A percentile compares a stretch with the other conserved stretches of the same genome.
These are phyloP conservation scores for Girardinichthys multiradiatus DNA, from an alignment of 2,113 vertebrate species.

Conservation along the genomic window DNA sequence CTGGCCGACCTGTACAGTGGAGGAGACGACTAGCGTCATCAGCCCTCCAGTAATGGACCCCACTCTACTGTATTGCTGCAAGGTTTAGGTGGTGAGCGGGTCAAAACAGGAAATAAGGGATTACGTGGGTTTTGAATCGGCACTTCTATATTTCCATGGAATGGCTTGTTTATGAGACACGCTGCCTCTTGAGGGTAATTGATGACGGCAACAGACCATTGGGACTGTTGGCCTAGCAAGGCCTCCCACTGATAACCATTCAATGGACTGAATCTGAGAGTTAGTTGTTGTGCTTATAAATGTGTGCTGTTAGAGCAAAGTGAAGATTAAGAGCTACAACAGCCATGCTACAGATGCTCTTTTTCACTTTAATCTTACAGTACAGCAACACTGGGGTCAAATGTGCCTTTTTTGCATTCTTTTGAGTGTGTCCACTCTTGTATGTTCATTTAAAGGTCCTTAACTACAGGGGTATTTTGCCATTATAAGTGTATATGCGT, in stretches of 20 bases:
- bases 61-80: constrained; percentile 5
- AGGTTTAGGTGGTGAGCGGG: constrained; percentile 12
- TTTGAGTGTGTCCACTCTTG: constrained; percentile 88
- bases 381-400: constrained; percentile 99
- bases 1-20: constrained; percentile 97
- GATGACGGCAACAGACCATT: constrained; percentile 41
- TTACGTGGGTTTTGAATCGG: constrained; percentile 31
- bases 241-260: constrained; percentile 34
- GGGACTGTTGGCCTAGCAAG: constrained; percentile 38
- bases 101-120: constrained; percentile 1
- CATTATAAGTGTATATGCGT: constrained; percentile 31
- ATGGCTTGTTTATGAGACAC: constrained; percentile 83
- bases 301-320: constrained; percentile 20
- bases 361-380: constrained; percentile 99
- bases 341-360: constrained; percentile 87
- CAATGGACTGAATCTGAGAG: constrained; percentile 36
- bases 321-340: constrained; percentile 41
- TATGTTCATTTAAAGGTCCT: constrained; percentile 86
- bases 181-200: constrained; percentile 42
- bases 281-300: constrained; percentile 45
- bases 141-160: constrained; percentile 82
- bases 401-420: constrained; percentile 99
- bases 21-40: constrained; percentile 85
- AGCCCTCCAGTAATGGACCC: neutral
- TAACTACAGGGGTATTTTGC: constrained; percentile 36